Conservation (phyloP, 2,888 invertebrate genomes). For the Silvanus unidentatus region DNA sequence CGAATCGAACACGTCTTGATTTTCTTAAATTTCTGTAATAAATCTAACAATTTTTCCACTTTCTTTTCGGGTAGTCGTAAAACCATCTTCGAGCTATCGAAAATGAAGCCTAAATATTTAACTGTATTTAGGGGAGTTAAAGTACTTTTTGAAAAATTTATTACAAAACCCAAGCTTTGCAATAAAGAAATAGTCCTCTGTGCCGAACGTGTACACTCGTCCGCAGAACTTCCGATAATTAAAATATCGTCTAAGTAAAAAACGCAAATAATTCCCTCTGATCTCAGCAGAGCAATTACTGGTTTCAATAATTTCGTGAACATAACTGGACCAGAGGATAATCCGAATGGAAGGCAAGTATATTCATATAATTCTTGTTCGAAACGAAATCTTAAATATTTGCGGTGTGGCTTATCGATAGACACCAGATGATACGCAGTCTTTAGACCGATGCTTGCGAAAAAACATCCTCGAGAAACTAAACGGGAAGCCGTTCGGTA, state of each 20-base stretch:
- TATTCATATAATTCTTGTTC: conserved; percentile 1
- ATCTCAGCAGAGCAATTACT: background rate
- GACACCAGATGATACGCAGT: conserved; percentile 4
- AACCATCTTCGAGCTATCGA: background rate
- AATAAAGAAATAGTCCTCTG: background rate
- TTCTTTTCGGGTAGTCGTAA: background rate
- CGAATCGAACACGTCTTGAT: too few species aligned
- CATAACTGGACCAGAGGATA: background rate
- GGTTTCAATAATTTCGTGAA: conserved; percentile 2
- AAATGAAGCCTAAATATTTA: background rate
- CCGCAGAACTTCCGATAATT: background rate
- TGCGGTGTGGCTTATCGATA: background rate
- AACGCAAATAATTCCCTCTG: background rate
- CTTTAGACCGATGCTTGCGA: background rate
- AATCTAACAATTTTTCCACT: too few species aligned
- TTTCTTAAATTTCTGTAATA: too few species aligned
- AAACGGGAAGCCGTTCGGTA: background rate
- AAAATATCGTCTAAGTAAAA: conserved; percentile 5
- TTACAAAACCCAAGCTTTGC: background rate
- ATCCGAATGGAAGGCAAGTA: conserved; percentile 1
- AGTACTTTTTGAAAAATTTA: conserved; percentile 1
- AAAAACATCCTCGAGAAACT: background rate
- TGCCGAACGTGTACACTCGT: background rate
- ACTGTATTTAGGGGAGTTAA: background rate
- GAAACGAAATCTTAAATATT: conserved; percentile 4